These are phyloP conservation scores for Eumeta japonica DNA, from an alignment of 1,140 invertebrate species.

Conservation along the genomic window DNA sequence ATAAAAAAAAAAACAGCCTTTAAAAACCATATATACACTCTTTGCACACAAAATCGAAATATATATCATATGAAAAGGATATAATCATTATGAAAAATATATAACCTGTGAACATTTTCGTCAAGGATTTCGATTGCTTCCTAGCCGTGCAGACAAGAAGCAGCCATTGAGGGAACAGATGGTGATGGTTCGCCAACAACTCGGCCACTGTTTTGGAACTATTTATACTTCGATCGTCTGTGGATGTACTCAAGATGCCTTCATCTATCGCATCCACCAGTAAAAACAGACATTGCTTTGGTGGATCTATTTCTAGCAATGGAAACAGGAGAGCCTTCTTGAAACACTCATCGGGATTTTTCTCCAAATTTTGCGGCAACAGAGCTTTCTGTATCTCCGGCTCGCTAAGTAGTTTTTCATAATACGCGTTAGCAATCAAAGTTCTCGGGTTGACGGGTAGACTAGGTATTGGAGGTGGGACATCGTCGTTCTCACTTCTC, in stretches of 20 bases:
- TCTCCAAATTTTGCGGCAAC: conserved; percentile 70
- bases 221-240: conserved; percentile 14
- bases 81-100: too few relatives aligned
- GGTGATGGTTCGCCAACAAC: conserved; percentile 83
- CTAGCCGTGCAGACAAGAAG: conserved; percentile 87
- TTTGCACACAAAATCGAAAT: too few relatives aligned
- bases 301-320: conserved; percentile 77
- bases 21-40: too few relatives aligned
- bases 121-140: conserved; percentile 81
- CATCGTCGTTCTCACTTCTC: conserved; percentile 25
- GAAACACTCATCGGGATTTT: conserved; percentile 87
- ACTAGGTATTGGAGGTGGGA: conserved; percentile 61
- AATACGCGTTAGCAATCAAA: conserved; percentile 75
- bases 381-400: conserved; percentile 73
- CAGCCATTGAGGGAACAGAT: conserved; percentile 91
- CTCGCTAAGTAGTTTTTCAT: conserved; percentile 74
- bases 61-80: too few relatives aligned
- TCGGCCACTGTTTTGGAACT: conserved; percentile 75
- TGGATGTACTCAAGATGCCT: conserved; percentile 13
- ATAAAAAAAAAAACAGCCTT: too few relatives aligned
- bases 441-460: conserved; percentile 64
- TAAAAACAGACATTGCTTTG: conserved; percentile 80
- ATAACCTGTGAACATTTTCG: conserved; percentile 80
- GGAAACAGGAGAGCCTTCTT: conserved; percentile 86
- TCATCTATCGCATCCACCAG: conserved; percentile 93